Evolutionary conservation across 2,888 invertebrate species (phyloP).

Genomic region (Polydrusus pterygomalis): DNA sequence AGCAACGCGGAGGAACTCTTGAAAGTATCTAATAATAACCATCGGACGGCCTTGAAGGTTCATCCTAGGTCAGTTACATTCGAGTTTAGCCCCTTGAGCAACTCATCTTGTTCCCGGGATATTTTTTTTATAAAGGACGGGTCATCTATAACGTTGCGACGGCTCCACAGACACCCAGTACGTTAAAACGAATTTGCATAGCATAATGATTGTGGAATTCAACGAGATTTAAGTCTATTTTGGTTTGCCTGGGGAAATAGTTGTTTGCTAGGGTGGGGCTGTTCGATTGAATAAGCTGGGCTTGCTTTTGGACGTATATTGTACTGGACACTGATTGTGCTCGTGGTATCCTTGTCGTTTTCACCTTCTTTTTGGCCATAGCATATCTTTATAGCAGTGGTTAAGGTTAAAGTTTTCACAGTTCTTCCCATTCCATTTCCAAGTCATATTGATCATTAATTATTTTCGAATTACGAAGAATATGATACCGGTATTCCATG

Average conservation of each 20-base stretch:
- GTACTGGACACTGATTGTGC: too few species aligned
- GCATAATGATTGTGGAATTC: slow-evolving; percentile 38
- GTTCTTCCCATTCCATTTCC: too few species aligned
- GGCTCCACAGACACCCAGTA: slow-evolving; percentile 36
- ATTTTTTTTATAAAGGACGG: slow-evolving; percentile 37
- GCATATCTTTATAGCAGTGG: too few species aligned
- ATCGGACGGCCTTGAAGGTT: slow-evolving; percentile 66
- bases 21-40: slow-evolving; percentile 53
- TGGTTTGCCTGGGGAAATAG: background rate
- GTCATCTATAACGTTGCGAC: slow-evolving; percentile 41
- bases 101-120: slow-evolving; percentile 40
- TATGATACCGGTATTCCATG: too few species aligned
- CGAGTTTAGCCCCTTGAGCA: slow-evolving; percentile 40
- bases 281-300: too few species aligned
- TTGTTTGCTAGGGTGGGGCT: too few species aligned
- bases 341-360: too few species aligned
- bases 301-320: too few species aligned
- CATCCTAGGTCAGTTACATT: slow-evolving; percentile 67
- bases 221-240: slow-evolving; percentile 21
- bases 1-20: slow-evolving; percentile 46
- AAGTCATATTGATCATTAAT: too few species aligned
- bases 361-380: too few species aligned
- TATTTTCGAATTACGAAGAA: too few species aligned
- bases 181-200: slow-evolving; percentile 50
- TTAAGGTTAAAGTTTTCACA: too few species aligned